phyloP scores from a whole-genome alignment of 2,797 vertebrate genomes.

The Pseudochirops cupreus region DNA sequence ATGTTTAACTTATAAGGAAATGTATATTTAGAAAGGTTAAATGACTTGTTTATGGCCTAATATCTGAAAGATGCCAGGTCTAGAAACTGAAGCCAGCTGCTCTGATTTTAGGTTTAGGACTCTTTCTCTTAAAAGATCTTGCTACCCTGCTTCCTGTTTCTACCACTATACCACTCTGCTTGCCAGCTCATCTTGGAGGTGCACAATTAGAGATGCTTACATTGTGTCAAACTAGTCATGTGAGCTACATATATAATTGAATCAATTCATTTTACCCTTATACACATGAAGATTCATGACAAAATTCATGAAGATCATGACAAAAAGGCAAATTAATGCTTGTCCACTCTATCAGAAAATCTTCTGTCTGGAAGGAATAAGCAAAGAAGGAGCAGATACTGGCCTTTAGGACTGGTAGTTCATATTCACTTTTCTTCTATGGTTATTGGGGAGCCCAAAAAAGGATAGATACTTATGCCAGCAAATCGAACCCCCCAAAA shows the following conservation, averaged over 20 bases:
- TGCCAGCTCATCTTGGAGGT: constrained; percentile 43
- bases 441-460: background rate
- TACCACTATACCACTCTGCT: background rate
- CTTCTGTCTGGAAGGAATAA: background rate
- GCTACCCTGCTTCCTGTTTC: background rate
- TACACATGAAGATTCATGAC: background rate
- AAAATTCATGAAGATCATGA: constrained; percentile 39
- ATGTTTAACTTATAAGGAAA: background rate
- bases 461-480: background rate
- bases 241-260: constrained; percentile 33
- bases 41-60: background rate
- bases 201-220: background rate
- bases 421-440: background rate
- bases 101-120: background rate
- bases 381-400: background rate
- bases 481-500: background rate
- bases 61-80: background rate
- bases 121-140: background rate
- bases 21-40: background rate
- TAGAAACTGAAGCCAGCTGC: background rate
- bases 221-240: background rate
- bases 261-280: constrained; percentile 47
- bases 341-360: background rate
- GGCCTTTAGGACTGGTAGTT: constrained; percentile 6
- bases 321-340: constrained; percentile 7